Conservation (phyloP, 2,113 vertebrate species). For the Ginglymostoma cirratum region DNA sequence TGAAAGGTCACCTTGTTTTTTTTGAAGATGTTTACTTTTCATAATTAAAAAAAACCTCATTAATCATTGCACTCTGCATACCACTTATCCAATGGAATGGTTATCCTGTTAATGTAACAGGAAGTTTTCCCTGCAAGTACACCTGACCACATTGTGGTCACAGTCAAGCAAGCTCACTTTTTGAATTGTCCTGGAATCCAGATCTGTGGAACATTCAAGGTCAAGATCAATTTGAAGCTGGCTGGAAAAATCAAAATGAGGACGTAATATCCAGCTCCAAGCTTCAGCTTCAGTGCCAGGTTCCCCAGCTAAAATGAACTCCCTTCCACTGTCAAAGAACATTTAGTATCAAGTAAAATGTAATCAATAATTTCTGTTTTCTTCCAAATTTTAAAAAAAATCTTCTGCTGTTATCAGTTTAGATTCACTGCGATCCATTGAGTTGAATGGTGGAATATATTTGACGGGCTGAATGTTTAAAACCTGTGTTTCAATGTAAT, state of each 20-base stretch:
- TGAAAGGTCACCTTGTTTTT: no score
- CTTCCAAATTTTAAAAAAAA: not conserved
- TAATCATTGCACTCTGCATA: no score
- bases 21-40: no score
- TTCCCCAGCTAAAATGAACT: not conserved
- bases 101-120: no score
- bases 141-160: not conserved
- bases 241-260: not conserved
- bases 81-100: not conserved
- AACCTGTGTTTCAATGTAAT: not conserved
- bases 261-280: not conserved
- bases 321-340: not conserved
- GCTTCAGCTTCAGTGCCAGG: no score
- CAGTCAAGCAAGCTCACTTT: not conserved
- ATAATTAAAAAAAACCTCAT: no score
- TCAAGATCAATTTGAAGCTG: not conserved
- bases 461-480: not conserved
- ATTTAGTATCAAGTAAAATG: not conserved
- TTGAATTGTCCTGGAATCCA: not conserved
- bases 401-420: not conserved
- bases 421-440: not conserved
- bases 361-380: not conserved
- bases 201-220: not conserved
- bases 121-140: not conserved
- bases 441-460: not conserved